Evolutionary conservation across 2,888 invertebrate species (phyloP), one percentile per base, ranked within the genome.

Genomic region (Dendrolimus houi): DNA sequence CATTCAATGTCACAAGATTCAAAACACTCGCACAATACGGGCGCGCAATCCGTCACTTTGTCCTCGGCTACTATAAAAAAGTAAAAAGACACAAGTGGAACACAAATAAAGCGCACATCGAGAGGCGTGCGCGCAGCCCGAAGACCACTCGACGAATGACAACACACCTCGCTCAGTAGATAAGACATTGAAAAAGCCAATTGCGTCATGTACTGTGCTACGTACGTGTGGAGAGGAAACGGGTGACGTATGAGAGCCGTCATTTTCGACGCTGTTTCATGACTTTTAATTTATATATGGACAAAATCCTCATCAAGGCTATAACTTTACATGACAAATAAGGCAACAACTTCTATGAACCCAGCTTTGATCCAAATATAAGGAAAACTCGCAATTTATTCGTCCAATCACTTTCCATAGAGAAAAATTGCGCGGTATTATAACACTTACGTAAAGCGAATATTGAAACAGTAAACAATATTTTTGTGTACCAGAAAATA

Each of bases 161-260:
- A 87, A 85, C 87, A 86, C 80, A 83, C 84, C 81, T 83, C 84
- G 75, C 79, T 77, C 47, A 10, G 84, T 83, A 87, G 88, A 88
- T 89, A 89, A 89, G 89, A 88, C 89, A 88, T 89, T 89, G 89
- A 89, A 89, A 89, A 88, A 87, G 85, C 86, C 87, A 87, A 87
- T 88, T 89, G 89, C 89, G 89, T 89, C 89, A 88, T 85, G 82
- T 85, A 83, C 86, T 75, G 29, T 29, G 79, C 88, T 85, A 87
- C 88, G 85, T 87, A 88, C 87, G 83, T 76, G 80, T 77, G 69
- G 82, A 82, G 85, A 87, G 85, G 87, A 86, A 87, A 74, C 85
- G 79, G 74, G 78, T 88, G 88, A 88, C 89, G 89, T 88, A 78
- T 77, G 64, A 68, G 62, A 77, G 70, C 84, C 87, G 87, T 88